Evolutionary conservation across 2,888 invertebrate species (phyloP).

Genomic region (Eupeodes luniger): DNA sequence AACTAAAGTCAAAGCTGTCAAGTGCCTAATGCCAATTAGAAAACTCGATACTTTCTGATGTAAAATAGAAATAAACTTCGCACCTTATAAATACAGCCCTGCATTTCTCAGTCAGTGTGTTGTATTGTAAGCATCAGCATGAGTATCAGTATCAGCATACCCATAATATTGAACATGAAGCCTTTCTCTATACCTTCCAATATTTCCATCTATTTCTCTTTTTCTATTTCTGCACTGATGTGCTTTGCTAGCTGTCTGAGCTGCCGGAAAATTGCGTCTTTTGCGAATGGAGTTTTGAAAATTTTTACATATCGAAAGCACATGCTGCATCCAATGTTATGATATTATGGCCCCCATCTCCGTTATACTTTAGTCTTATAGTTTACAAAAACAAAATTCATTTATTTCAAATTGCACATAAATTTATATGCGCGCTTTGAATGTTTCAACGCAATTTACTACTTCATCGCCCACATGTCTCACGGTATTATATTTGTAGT

Average conservation of each 20-base stretch:
- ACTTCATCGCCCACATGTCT: slow-evolving; percentile 72
- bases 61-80: too few relatives aligned
- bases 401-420: slow-evolving; percentile 53
- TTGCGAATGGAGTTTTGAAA: slow-evolving; percentile 47
- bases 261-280: slow-evolving; percentile 75
- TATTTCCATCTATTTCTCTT: slow-evolving; percentile 31
- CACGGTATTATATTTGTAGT: slow-evolving; percentile 22
- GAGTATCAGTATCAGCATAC: not conserved
- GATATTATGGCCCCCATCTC: slow-evolving; percentile 43
- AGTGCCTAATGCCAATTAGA: too few relatives aligned
- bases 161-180: slow-evolving; percentile 33
- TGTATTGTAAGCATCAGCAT: too few relatives aligned
- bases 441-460: slow-evolving; percentile 67
- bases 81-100: slow-evolving; percentile 12
- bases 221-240: slow-evolving; percentile 24
- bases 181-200: slow-evolving; percentile 38
- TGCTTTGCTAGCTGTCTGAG: slow-evolving; percentile 57
- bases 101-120: slow-evolving; percentile 5
- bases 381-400: slow-evolving; percentile 11
- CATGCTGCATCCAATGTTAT: slow-evolving; percentile 55
- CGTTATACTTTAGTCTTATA: too few relatives aligned
- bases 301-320: slow-evolving; percentile 58
- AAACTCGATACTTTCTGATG: too few relatives aligned
- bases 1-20: too few relatives aligned
- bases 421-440: slow-evolving; percentile 50